Conservation (phyloP, 1,140 invertebrate genomes). For the Aphis craccivora region DNA sequence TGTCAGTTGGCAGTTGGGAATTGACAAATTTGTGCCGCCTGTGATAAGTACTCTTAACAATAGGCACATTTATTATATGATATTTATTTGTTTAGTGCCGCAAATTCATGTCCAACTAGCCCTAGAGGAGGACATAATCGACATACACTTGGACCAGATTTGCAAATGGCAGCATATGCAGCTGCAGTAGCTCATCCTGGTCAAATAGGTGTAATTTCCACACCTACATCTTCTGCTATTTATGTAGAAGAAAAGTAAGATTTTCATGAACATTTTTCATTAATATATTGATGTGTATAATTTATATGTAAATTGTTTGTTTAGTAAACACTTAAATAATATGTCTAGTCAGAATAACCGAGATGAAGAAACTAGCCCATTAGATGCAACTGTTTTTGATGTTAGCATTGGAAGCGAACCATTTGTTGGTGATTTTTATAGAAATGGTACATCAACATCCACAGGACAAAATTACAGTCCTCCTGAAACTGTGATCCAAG, state of each 20-base stretch:
- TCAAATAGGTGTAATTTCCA: conserved; percentile 48
- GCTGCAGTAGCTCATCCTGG: conserved; percentile 56
- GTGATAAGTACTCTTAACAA: not conserved
- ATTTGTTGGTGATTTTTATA: conserved; percentile 46
- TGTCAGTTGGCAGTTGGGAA: not conserved
- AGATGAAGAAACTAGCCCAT: conserved; percentile 54
- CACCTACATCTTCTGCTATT: conserved; percentile 42
- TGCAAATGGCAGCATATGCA: conserved; percentile 72
- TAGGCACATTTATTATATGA: not conserved
- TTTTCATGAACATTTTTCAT: not conserved
- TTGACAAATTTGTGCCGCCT: not conserved
- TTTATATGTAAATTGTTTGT: conserved; percentile 4
- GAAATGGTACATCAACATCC: conserved; percentile 52
- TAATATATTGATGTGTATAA: not conserved
- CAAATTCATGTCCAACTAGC: conserved; percentile 96
- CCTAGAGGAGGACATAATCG: conserved; percentile 77
- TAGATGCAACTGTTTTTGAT: conserved; percentile 50
- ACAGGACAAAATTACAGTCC: conserved; percentile 43
- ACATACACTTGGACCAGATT: conserved; percentile 73
- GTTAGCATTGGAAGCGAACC: conserved; percentile 44
- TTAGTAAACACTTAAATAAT: conserved; percentile 52
- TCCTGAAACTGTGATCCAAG: conserved; percentile 46
- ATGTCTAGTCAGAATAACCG: conserved; percentile 53
- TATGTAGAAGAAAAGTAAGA: conserved; percentile 56
- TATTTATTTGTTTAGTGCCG: conserved; percentile 70